phyloP scores from a whole-genome alignment of 2,797 vertebrate genomes.

The Ciconia nigra region DNA sequence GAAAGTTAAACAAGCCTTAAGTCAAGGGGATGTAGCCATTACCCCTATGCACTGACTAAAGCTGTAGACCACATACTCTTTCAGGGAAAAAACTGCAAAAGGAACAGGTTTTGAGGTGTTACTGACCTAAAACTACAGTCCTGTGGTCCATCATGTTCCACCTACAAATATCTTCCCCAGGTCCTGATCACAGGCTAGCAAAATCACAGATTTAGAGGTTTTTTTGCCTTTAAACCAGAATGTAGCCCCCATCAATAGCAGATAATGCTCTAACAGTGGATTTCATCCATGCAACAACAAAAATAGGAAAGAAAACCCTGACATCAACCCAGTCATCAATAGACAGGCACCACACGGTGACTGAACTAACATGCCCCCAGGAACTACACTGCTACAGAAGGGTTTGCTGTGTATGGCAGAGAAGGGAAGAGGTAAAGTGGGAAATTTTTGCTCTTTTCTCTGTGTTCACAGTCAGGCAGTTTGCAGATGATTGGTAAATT shows the following conservation, averaged over 20 bases:
- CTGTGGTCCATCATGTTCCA: not conserved
- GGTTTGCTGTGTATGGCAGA: not conserved
- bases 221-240: not conserved
- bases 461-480: not conserved
- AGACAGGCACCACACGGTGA: not conserved
- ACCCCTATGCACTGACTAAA: not conserved
- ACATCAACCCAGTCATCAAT: not conserved
- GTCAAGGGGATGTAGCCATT: not conserved
- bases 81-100: not conserved
- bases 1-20: constrained; percentile 38
- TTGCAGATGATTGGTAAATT: not conserved
- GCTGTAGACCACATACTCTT: not conserved
- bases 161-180: not conserved
- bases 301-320: not conserved
- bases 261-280: not conserved
- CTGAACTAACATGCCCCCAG: not conserved
- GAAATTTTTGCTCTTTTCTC: not conserved
- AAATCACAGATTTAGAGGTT: not conserved
- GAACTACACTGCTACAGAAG: not conserved
- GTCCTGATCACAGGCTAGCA: not conserved
- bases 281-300: not conserved
- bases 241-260: not conserved
- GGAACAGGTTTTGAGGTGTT: not conserved
- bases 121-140: not conserved
- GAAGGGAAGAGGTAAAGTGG: not conserved